Evolutionary conservation across 1,140 invertebrate species (phyloP).

Genomic region (Arion vulgaris): DNA sequence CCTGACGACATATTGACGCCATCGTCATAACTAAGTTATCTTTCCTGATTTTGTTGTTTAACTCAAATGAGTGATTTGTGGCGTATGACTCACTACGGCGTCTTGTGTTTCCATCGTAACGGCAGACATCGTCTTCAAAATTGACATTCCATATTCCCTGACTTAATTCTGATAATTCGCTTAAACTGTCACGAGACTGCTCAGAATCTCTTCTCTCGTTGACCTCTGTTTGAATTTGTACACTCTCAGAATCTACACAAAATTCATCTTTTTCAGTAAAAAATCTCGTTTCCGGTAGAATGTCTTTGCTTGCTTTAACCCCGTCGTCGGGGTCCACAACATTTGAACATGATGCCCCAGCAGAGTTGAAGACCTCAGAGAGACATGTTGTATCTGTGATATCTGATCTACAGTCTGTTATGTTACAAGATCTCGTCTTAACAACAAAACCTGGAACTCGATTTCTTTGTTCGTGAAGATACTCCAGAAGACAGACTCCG

Average conservation of each 20-base stretch:
- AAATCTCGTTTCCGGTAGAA: not conserved
- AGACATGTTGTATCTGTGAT: not conserved
- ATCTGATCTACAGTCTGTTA: not conserved
- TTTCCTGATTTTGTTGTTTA: not conserved
- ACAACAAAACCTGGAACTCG: not conserved
- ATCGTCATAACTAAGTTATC: not conserved
- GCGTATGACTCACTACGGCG: not conserved
- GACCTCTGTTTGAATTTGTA: not conserved
- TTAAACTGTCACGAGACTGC: not conserved
- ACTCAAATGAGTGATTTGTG: not conserved
- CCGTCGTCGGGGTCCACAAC: not conserved
- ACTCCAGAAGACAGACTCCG: not conserved
- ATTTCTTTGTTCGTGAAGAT: not conserved
- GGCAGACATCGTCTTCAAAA: not conserved
- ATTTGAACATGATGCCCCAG: not conserved
- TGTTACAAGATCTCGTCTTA: not conserved
- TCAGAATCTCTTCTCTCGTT: not conserved
- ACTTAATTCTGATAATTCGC: not conserved
- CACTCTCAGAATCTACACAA: not conserved
- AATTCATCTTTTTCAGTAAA: not conserved
- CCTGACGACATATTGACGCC: not conserved
- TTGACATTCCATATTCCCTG: not conserved
- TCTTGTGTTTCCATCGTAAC: not conserved
- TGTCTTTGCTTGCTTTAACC: not conserved
- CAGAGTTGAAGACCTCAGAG: not conserved